Percentiles rank a stretch among this genome's conserved stretches.
These are phyloP conservation scores for Scarus forsteni DNA, from an alignment of 2,797 vertebrate genomes.

Conservation along the genomic window DNA sequence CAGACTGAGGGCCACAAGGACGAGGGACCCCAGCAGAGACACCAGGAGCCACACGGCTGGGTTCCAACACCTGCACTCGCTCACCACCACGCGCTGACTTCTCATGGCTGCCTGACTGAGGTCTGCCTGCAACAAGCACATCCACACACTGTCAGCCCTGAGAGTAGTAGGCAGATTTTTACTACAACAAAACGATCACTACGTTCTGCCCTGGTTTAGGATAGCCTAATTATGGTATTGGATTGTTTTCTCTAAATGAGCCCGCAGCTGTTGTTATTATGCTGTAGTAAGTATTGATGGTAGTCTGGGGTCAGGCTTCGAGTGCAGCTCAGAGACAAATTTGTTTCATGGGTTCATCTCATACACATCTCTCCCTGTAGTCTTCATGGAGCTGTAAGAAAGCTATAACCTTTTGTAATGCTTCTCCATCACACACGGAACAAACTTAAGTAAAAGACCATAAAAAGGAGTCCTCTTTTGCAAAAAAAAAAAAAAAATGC, in stretches of 20 bases:
- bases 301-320: slow-evolving; percentile 35
- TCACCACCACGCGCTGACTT: slow-evolving; percentile 70
- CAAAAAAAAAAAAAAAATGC: slow-evolving; percentile 14
- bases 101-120: slow-evolving; percentile 80
- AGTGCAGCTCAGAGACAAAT: slow-evolving; percentile 19
- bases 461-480: neutral
- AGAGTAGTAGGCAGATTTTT: slow-evolving; percentile 21
- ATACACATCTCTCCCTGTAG: neutral
- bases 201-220: slow-evolving; percentile 48
- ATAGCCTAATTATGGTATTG: slow-evolving; percentile 68
- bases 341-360: slow-evolving; percentile 25
- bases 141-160: slow-evolving; percentile 29
- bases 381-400: neutral
- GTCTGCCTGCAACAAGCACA: slow-evolving; percentile 69
- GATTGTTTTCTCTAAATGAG: slow-evolving; percentile 60
- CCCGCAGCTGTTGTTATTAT: slow-evolving; percentile 55
- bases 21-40: slow-evolving; percentile 74
- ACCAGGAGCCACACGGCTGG: slow-evolving; percentile 70
- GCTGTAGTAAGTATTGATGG: slow-evolving; percentile 60
- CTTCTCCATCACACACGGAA: slow-evolving; percentile 8
- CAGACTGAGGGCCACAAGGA: slow-evolving; percentile 83
- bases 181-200: slow-evolving; percentile 41
- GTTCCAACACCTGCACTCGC: slow-evolving; percentile 73
- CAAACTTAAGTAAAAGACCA: slow-evolving; percentile 2
- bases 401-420: neutral